Evolutionary conservation across 2,113 vertebrate genomes (phyloP), one percentile per base, ranked within the genome.

Genomic region (Lepidiolamprologus cunningtoni): DNA sequence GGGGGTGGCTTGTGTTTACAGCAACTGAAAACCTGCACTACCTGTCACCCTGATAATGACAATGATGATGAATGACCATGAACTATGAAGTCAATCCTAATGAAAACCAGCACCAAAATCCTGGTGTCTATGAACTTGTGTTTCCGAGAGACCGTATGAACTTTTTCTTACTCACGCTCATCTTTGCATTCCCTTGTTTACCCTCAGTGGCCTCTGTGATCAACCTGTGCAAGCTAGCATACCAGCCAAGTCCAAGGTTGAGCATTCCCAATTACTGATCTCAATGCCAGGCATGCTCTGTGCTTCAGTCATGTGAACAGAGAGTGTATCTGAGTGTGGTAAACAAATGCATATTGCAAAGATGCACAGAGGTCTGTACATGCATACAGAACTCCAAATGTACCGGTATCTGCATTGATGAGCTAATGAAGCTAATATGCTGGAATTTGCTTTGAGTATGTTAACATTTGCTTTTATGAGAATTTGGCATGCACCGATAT

Each of bases 231-330:
- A 37, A n/a, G 80, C 87, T 37, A 68, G 89, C 86, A 83, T 82
- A 50, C 45, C 85, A 16, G 84, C 90, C 73, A 87, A 91, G 91
- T 93, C 90, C 91, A 93, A 94, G 88, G 90, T 89, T 90, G 90
- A 89, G 50, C 47, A 12, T 83, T 84, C 85, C 58, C 19, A 68
- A 45, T 80, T 80, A 61, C 76, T 45, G 87, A 84, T 68, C 21
- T 19, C 86, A 80, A n/a, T 21, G 87, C 82, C 84, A 55, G 81
- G 54, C 14, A 7, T 23, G 19, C 37, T 61, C 81, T 7, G 9
- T 79, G 80, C 28, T 13, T 28, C 28, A 2, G 71, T 80, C 91
- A 93, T 79, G 58, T 92, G 91, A 92, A 85, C 26, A 3, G 4
- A 57, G 54, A 52, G 53, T 37, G 50, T 40, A 50, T 45, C 13